phyloP scores from a whole-genome alignment of 2,888 invertebrate genomes.

The Hirtodrosophila confusa region DNA sequence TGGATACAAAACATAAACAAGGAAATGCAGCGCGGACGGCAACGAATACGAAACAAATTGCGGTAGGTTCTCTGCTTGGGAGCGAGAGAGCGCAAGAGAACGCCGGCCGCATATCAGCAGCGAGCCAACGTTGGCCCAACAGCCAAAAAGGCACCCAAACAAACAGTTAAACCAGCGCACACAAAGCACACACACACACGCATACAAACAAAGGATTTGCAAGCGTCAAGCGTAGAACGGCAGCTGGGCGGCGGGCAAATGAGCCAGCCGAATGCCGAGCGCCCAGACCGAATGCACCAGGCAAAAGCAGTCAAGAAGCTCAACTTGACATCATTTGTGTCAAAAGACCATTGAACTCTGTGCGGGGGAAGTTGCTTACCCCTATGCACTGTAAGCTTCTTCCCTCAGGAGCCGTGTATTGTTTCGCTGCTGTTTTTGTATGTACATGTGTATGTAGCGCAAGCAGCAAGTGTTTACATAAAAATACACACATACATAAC shows the following conservation, averaged over 20 bases:
- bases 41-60: conserved; percentile 65
- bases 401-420: conserved; percentile 12
- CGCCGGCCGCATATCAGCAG: conserved; percentile 52
- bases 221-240: conserved; percentile 6
- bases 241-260: conserved; percentile 46
- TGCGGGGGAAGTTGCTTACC: conserved; percentile 54
- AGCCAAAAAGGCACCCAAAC: conserved; percentile 72
- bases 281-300: conserved; percentile 1
- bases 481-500: conserved; percentile 10
- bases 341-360: conserved; percentile 84
- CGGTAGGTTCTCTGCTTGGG: conserved; percentile 68
- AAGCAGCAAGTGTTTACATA: conserved; percentile 48
- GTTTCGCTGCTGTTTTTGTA: conserved; percentile 33
- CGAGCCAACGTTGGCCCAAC: conserved; percentile 33
- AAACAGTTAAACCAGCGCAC: conserved; percentile 61
- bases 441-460: conserved; percentile 15
- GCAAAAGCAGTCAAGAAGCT: conserved; percentile 60
- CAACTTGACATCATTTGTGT: conserved; percentile 84
- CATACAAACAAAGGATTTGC: conserved; percentile 32
- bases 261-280: conserved; percentile 42
- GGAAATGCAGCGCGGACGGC: conserved; percentile 68
- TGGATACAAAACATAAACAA: conserved; percentile 69
- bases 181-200: conserved; percentile 13
- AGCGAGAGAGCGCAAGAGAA: conserved; percentile 25
- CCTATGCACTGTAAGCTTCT: conserved; percentile 11